These are phyloP conservation scores for Amazona guildingii DNA, from an alignment of 2,113 vertebrate species.

Conservation along the genomic window DNA sequence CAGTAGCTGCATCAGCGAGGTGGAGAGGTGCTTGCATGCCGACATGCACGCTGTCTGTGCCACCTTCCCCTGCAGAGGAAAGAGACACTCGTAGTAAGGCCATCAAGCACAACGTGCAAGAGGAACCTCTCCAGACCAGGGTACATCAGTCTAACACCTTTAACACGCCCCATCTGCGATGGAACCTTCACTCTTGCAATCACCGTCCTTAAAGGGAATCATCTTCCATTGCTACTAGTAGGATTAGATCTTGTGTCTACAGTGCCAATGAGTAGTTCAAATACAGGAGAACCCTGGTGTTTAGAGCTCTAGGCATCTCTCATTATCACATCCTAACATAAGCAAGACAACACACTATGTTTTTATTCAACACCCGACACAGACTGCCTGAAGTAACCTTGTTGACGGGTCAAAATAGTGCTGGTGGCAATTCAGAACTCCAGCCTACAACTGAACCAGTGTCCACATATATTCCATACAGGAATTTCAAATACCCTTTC, in stretches of 20 bases:
- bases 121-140: background rate
- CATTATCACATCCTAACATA: accelerated
- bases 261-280: background rate
- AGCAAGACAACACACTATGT: accelerated
- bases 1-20: slow-evolving; percentile 90
- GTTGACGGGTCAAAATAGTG: background rate
- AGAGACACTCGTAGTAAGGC: background rate
- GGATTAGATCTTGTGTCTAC: background rate
- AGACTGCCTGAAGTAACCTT: background rate
- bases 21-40: slow-evolving; percentile 94
- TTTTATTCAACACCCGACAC: accelerated
- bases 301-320: background rate
- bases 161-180: accelerated
- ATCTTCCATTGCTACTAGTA: background rate
- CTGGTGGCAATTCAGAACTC: background rate
- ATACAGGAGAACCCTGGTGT: background rate
- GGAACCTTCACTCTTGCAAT: accelerated
- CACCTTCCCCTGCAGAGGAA: slow-evolving; percentile 88
- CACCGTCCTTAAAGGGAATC: background rate
- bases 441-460: background rate
- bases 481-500: background rate
- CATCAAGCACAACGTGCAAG: accelerated
- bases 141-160: background rate
- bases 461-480: accelerated
- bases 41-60: slow-evolving; percentile 99